Base-by-base conservation (phyloP, 2,113 vertebrate genomes). In the Neodontobutis hainanensis region DNA sequence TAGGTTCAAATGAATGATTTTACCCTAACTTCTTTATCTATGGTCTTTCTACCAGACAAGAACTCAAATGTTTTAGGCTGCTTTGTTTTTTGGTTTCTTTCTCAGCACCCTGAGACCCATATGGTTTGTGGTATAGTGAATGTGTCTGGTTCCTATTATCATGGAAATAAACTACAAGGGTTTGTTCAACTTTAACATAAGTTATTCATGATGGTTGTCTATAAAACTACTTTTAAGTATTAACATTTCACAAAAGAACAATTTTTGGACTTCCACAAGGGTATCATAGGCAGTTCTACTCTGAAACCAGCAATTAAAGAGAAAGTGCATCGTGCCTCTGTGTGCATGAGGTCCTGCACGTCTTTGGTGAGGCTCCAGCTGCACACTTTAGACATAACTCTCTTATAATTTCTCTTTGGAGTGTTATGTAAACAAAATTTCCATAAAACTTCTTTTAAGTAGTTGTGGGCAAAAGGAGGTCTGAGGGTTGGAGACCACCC, bases 401-500 rank as follows among this genome's bases (percentile, higher is more conserved):
- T 14, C 52, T 65, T 35, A 47, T 60, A 15, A 61, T 82, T 61
- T 65, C 56, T 57, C 15, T 10, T 38, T 6, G 66, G 61, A n/a
- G 67, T n/a, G n/a, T n/a, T n/a, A n/a, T n/a, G n/a, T 81, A 81
- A 86, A 79, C 75, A 82, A 64, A 50, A 12, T 19, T 61, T 52
- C 46, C 58, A 60, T 27, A 73, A 48, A 71, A 80, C 67, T 53
- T 12, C 44, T 59, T 60, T 53, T 70, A 74, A 83, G 63, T 64
- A 67, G 19, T 52, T 61, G 48, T 75, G 49, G 61, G 47, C 55
- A 61, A 40, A 55, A 10, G 14, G 36, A 44, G 55, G 47, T 15
- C 36, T 1, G 2, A 60, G 38, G 55, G 70, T 79, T 66, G 10
- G 64, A 59, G 82, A 87, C 84, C 86, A 85, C 85, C 76, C 76